phyloP scores from a whole-genome alignment of 1,140 invertebrate species.

The Himalopsyche phryganea region DNA sequence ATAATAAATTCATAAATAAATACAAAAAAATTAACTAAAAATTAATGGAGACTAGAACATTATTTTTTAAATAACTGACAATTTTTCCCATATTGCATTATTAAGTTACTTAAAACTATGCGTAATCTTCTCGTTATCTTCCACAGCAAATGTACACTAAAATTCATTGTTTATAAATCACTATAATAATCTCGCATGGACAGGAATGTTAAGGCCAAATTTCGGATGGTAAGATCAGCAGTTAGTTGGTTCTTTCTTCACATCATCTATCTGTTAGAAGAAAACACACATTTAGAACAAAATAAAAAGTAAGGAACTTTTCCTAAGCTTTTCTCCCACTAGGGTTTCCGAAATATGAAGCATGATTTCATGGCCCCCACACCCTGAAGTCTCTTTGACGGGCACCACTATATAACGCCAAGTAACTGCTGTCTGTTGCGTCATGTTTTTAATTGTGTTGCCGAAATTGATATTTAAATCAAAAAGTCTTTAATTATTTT shows the following conservation, averaged over 20 bases:
- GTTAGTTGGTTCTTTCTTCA: not conserved
- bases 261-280: slow-evolving; percentile 11
- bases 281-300: slow-evolving; percentile 7
- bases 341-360: too few species aligned
- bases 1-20: too few species aligned
- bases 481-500: too few species aligned
- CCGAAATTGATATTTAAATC: too few species aligned
- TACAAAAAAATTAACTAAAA: too few species aligned
- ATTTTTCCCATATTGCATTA: not conserved
- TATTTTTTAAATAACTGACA: not conserved
- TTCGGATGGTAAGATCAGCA: not conserved
- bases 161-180: not conserved
- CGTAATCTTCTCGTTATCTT: not conserved
- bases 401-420: too few species aligned
- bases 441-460: too few species aligned
- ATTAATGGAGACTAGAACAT: not conserved
- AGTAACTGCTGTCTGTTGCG: too few species aligned
- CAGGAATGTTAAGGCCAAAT: slow-evolving; percentile 2
- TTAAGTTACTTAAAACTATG: not conserved
- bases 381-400: too few species aligned
- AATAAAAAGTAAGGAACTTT: not conserved
- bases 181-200: not conserved
- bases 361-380: too few species aligned
- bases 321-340: too few species aligned
- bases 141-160: not conserved